Conservation (phyloP, 2,888 invertebrate species). For the Dexiosoma caninum region DNA sequence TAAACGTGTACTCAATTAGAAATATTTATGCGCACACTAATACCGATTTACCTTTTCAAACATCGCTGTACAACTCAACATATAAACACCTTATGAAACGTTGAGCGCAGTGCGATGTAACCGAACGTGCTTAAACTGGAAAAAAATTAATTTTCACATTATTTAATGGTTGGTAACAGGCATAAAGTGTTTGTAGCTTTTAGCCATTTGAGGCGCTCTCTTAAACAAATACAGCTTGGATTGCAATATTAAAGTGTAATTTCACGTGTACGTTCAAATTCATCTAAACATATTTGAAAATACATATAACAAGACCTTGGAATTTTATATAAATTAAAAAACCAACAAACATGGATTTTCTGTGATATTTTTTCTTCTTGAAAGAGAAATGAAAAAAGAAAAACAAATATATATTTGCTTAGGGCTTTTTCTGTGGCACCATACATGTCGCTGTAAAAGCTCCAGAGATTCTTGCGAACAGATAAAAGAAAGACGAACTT, state of each 20-base stretch:
- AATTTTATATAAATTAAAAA: slow-evolving; percentile 3
- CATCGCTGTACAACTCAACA: neutral
- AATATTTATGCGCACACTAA: neutral
- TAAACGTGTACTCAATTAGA: neutral
- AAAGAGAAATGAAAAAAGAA: neutral
- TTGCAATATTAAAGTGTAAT: neutral
- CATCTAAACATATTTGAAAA: slow-evolving; percentile 4
- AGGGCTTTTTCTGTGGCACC: neutral
- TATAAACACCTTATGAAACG: slow-evolving; percentile 41
- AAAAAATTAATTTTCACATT: slow-evolving; percentile 52
- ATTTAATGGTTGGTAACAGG: slow-evolving; percentile 48
- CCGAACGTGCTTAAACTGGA: slow-evolving; percentile 53
- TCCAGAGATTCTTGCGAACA: neutral
- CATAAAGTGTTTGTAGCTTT: slow-evolving; percentile 32
- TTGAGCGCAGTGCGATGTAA: slow-evolving; percentile 23
- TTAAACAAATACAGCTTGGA: neutral
- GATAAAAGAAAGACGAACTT: neutral
- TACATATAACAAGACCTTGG: slow-evolving; percentile 43
- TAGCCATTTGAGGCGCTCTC: slow-evolving; percentile 19
- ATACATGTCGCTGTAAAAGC: slow-evolving; percentile 39
- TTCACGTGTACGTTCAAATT: neutral
- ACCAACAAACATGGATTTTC: neutral
- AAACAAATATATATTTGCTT: slow-evolving; percentile 19
- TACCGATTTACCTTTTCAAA: neutral
- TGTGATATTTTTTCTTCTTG: neutral